A percentile compares a stretch with the other conserved stretches of the same genome.
Conservation (phyloP, 2,113 vertebrate species). For the Geococcyx californianus region DNA sequence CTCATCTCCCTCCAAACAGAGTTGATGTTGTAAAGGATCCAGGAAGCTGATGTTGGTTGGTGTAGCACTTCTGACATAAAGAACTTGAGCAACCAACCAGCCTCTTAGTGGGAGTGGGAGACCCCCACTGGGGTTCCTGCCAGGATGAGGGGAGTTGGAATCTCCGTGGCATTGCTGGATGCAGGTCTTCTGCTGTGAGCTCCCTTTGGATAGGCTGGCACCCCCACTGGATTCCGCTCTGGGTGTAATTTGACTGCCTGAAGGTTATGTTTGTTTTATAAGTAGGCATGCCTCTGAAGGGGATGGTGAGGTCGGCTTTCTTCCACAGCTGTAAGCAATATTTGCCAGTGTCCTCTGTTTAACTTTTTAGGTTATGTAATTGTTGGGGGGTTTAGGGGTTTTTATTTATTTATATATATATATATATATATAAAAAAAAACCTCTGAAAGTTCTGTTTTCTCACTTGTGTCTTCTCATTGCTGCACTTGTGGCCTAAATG, state of each 20-base stretch:
- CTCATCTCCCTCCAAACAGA: neutral
- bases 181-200: neutral
- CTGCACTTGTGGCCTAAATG: neutral
- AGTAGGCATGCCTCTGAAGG: neutral
- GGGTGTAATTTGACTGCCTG: neutral
- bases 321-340: neutral
- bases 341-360: conserved; percentile 8
- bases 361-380: neutral
- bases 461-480: fast-evolving
- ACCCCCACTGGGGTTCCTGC: neutral
- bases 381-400: neutral
- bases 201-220: neutral
- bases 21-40: neutral
- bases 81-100: neutral
- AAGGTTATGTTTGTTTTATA: neutral
- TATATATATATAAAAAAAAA: neutral
- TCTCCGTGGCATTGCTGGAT: fast-evolving
- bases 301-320: neutral
- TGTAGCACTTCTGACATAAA: neutral
- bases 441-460: neutral
- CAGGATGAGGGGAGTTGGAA: neutral
- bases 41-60: neutral
- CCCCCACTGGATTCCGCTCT: neutral
- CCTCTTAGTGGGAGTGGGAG: neutral
- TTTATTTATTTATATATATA: too few relatives aligned